These are phyloP conservation scores for Pristiophorus japonicus DNA, from an alignment of 2,113 vertebrate species.

Conservation along the genomic window DNA sequence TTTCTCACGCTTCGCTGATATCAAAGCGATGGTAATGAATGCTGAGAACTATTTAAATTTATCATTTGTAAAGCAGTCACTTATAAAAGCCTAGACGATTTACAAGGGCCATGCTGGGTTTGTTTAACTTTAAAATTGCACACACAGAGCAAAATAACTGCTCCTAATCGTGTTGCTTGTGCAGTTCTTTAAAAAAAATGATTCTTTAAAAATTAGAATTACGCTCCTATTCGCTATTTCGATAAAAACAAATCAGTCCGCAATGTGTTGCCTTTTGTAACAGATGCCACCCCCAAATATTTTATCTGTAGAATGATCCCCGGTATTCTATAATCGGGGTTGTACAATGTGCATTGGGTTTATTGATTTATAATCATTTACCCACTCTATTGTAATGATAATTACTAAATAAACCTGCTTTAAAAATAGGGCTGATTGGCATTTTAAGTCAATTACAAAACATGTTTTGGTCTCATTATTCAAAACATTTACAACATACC, in stretches of 20 bases:
- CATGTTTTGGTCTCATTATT: not conserved
- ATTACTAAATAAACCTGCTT: not conserved
- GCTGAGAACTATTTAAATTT: constrained; percentile 76
- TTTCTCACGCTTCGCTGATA: constrained; percentile 64
- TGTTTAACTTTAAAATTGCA: constrained; percentile 70
- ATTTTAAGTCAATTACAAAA: not conserved
- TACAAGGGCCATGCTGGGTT: constrained; percentile 62
- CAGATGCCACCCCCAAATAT: not conserved
- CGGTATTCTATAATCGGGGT: not conserved
- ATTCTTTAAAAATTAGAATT: not conserved
- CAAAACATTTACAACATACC: not conserved
- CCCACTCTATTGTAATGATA: not conserved
- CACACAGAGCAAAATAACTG: constrained; percentile 32
- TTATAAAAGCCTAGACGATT: constrained; percentile 64
- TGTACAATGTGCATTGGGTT: not conserved
- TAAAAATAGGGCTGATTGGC: not conserved
- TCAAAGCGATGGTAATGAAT: constrained; percentile 75
- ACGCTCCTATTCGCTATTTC: not conserved
- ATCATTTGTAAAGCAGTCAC: constrained; percentile 75
- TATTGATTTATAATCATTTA: constrained; percentile 7
- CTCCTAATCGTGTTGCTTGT: constrained; percentile 14
- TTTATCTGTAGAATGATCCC: not conserved
- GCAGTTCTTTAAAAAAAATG: not conserved
- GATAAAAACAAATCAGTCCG: not conserved
- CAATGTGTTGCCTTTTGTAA: not conserved